Conservation (phyloP, 2,888 invertebrate species). For the Microplitis manilae region DNA sequence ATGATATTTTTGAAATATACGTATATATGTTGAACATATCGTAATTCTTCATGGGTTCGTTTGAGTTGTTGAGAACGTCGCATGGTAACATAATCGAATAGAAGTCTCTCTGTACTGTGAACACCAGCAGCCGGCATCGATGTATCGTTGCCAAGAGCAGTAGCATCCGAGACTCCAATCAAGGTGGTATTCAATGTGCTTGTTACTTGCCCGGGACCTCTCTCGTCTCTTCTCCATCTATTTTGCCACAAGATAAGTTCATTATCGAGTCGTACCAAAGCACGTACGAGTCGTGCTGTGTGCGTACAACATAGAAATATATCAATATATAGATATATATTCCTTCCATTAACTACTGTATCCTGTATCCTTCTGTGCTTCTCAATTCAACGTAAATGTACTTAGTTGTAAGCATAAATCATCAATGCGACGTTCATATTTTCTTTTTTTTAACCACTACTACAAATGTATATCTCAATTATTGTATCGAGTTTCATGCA, state of each 20-base stretch:
- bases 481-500: neutral
- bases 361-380: neutral
- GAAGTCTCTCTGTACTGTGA: constrained; percentile 41
- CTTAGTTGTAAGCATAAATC: neutral
- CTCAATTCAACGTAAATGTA: neutral
- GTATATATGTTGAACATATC: neutral
- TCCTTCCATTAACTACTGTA: neutral
- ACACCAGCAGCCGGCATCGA: constrained; percentile 43
- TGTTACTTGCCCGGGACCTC: constrained; percentile 56
- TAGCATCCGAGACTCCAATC: constrained; percentile 61
- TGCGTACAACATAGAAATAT: constrained; percentile 34
- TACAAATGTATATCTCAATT: neutral
- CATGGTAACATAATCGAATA: constrained; percentile 51
- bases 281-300: constrained; percentile 29
- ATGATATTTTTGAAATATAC: neutral
- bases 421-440: neutral
- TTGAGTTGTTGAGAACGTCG: constrained; percentile 26
- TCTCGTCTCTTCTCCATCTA: constrained; percentile 19
- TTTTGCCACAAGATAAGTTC: constrained; percentile 52
- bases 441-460: neutral
- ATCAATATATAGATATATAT: constrained; percentile 4
- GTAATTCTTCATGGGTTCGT: constrained; percentile 4
- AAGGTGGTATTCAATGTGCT: constrained; percentile 65
- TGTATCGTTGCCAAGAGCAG: constrained; percentile 36
- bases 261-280: constrained; percentile 52